Conservation (phyloP, 2,888 invertebrate species). For the Mechanitis mazaeus region DNA sequence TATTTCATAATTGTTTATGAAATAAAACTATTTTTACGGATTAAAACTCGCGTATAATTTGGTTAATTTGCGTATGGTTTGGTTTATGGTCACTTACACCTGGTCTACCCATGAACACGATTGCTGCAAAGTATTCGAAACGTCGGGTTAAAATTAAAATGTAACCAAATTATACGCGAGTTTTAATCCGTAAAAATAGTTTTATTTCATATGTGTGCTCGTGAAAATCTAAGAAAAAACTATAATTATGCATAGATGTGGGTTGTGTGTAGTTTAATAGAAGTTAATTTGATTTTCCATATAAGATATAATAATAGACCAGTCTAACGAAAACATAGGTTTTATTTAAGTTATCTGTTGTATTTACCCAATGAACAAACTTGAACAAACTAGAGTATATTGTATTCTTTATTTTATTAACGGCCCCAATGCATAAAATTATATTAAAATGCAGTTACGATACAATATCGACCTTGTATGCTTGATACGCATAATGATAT, state of each 20-base stretch:
- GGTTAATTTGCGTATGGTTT: no score
- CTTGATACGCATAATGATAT: slow-evolving; percentile 42
- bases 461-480: slow-evolving; percentile 57
- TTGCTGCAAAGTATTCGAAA: no score
- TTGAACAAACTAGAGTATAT: neutral
- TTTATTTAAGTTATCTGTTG: neutral
- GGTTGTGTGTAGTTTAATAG: neutral
- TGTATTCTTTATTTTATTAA: slow-evolving; percentile 40
- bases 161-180: no score
- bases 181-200: no score
- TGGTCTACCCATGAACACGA: no score
- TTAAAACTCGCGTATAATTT: no score
- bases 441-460: slow-evolving; percentile 52
- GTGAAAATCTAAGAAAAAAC: no score
- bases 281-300: neutral
- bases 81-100: no score
- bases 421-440: slow-evolving; percentile 61
- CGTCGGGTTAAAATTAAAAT: no score
- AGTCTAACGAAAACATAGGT: neutral
- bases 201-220: no score
- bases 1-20: no score
- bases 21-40: no score
- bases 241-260: neutral
- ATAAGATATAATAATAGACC: neutral
- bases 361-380: neutral